These are phyloP conservation scores for Bembecia ichneumoniformis DNA, from an alignment of 2,888 invertebrate genomes.

Conservation along the genomic window DNA sequence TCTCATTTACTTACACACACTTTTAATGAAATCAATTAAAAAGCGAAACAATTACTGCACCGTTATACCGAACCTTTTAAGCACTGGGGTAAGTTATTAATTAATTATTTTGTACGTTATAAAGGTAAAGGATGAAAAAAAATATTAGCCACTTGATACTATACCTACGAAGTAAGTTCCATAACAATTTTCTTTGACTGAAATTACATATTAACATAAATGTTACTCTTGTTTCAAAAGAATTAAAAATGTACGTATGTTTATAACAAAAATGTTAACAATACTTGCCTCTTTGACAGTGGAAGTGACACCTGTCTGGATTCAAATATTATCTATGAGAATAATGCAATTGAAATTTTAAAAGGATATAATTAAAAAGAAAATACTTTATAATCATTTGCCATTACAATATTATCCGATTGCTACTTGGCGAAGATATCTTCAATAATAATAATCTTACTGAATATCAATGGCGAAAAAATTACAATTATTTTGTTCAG, in stretches of 20 bases:
- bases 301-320: conserved; percentile 58
- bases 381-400: no score
- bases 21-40: no score
- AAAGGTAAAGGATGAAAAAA: no score
- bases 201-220: conserved; percentile 30
- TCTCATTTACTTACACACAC: conserved; percentile 1
- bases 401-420: no score
- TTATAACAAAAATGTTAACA: background rate
- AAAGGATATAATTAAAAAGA: conserved; percentile 15
- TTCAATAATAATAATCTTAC: no score
- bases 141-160: conserved; percentile 10
- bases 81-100: no score
- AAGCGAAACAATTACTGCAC: no score
- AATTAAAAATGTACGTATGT: conserved; percentile 4
- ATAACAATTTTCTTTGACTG: conserved; percentile 63
- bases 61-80: no score
- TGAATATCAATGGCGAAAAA: no score
- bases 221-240: conserved; percentile 5
- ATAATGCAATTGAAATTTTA: conserved; percentile 20
- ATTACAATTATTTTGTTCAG: no score
- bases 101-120: no score
- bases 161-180: conserved; percentile 61
- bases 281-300: conserved; percentile 62
- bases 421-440: no score
- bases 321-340: conserved; percentile 45